phyloP scores from a whole-genome alignment of 2,797 vertebrate genomes.

The Forpus xanthops region DNA sequence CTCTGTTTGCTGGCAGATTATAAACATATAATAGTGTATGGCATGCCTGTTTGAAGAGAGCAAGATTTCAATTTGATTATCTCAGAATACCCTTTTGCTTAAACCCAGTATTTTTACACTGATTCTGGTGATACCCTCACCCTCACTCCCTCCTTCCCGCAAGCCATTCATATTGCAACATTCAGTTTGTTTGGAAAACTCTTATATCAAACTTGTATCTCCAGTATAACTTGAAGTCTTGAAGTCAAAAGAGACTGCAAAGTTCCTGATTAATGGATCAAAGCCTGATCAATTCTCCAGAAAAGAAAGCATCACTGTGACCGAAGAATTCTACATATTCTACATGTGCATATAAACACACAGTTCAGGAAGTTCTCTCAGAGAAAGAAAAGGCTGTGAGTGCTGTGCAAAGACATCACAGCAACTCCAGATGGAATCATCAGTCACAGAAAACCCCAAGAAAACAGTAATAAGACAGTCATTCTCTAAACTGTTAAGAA shows the following conservation, averaged over 20 bases:
- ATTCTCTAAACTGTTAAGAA: background rate
- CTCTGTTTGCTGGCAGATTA: constrained; percentile 93
- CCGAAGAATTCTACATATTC: background rate
- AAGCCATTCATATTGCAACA: background rate
- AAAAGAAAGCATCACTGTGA: background rate
- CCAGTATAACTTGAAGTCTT: background rate
- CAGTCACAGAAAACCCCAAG: background rate
- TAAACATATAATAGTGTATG: constrained; percentile 94
- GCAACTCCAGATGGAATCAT: background rate
- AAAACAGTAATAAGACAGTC: background rate
- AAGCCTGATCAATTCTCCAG: background rate
- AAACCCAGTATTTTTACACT: background rate
- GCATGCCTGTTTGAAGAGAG: constrained; percentile 84
- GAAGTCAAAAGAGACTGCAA: background rate
- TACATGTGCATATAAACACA: background rate
- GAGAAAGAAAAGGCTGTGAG: background rate
- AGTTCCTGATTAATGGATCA: background rate
- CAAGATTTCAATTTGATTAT: background rate
- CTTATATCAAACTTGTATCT: background rate
- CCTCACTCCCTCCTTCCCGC: background rate
- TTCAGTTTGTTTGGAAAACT: background rate
- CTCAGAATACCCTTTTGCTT: background rate
- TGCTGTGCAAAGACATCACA: background rate
- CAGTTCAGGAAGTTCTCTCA: background rate
- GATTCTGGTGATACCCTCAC: background rate